Evolutionary conservation across 2,113 vertebrate genomes (phyloP).

Genomic region (Rhineura floridana): DNA sequence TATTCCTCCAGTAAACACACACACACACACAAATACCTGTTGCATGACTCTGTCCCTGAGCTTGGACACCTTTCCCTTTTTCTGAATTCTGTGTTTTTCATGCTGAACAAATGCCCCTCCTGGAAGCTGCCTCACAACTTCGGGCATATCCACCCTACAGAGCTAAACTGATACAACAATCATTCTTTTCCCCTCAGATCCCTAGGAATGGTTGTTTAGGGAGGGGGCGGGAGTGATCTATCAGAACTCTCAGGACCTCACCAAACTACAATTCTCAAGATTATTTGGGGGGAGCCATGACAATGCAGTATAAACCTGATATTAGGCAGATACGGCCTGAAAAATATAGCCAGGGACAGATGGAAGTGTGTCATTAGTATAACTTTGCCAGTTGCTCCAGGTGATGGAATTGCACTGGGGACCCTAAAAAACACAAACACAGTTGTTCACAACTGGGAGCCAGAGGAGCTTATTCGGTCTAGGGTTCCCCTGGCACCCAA

Average conservation of each 20-base stretch:
- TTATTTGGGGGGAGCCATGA: not conserved
- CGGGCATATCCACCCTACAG: not conserved
- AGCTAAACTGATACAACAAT: not conserved
- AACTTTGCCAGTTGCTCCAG: not conserved
- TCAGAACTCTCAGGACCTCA: not conserved
- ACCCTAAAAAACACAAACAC: not conserved
- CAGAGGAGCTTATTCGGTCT: not conserved
- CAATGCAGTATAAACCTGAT: not conserved
- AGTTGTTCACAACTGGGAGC: not conserved
- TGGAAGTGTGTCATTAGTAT: no score
- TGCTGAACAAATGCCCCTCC: not conserved
- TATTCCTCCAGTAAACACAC: not conserved
- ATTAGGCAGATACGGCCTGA: not conserved
- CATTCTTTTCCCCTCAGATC: not conserved
- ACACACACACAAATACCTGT: not conserved
- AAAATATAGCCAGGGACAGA: not conserved
- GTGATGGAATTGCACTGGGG: not conserved
- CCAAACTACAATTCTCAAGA: not conserved
- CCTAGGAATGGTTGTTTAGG: not conserved
- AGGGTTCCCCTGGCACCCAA: not conserved
- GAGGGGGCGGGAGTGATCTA: not conserved
- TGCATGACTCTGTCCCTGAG: not conserved
- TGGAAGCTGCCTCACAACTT: not conserved
- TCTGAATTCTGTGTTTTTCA: not conserved
- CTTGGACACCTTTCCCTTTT: not conserved